These are phyloP conservation scores for Poeciliopsis occidentalis DNA, from an alignment of 2,113 vertebrate genomes.

Conservation along the genomic window DNA sequence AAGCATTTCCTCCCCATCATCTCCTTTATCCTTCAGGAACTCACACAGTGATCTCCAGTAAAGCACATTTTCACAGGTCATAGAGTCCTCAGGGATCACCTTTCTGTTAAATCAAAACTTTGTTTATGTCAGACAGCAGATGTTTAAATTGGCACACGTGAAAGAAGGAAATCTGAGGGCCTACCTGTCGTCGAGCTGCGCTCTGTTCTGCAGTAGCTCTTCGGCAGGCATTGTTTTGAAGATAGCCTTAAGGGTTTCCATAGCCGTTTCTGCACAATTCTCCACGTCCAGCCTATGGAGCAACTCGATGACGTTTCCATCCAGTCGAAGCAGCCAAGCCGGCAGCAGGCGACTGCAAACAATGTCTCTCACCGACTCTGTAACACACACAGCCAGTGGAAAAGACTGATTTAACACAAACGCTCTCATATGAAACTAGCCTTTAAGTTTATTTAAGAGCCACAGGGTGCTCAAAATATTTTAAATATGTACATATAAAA, in stretches of 20 bases:
- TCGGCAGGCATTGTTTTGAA: conserved; percentile 79
- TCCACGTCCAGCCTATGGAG: conserved; percentile 94
- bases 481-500: too few relatives aligned
- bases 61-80: conserved; percentile 90
- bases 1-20: conserved; percentile 88
- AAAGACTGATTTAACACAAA: neutral
- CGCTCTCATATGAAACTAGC: too few relatives aligned
- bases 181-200: conserved; percentile 85
- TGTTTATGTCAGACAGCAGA: neutral
- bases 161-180: neutral
- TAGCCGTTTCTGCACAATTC: conserved; percentile 88
- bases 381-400: conserved; percentile 14
- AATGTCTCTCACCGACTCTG: conserved; percentile 88
- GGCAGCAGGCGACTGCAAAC: conserved; percentile 84
- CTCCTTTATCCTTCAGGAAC: conserved; percentile 88
- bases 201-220: conserved; percentile 79
- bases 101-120: conserved; percentile 78
- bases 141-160: neutral
- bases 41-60: conserved; percentile 92
- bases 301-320: conserved; percentile 86
- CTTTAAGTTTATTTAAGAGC: too few relatives aligned
- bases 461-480: too few relatives aligned
- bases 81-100: conserved; percentile 84
- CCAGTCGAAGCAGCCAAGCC: conserved; percentile 85
- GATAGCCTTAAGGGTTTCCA: conserved; percentile 80